phyloP scores from a whole-genome alignment of 2,113 vertebrate species.

The Mystacornis crossleyi region DNA sequence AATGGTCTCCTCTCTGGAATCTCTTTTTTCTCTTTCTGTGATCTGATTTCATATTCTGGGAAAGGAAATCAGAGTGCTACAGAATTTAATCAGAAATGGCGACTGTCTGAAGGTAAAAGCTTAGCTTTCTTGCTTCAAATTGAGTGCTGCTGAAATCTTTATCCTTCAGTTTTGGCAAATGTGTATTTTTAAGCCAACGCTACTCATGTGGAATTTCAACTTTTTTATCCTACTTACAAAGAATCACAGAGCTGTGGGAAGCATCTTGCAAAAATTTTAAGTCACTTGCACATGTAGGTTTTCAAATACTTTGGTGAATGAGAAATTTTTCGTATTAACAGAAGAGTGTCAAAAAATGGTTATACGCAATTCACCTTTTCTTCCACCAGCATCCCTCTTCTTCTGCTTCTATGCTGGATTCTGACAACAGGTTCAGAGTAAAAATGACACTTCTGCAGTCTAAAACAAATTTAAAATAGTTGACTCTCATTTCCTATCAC shows the following conservation, averaged over 20 bases:
- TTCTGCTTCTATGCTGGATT: background rate
- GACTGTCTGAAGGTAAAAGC: conserved; percentile 41
- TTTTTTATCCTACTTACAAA: background rate
- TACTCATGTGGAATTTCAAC: background rate
- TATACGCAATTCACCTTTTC: background rate
- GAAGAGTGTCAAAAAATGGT: background rate
- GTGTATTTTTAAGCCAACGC: background rate
- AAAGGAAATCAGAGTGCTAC: conserved; percentile 63
- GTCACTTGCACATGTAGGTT: background rate
- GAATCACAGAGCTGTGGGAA: background rate
- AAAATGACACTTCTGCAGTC: background rate
- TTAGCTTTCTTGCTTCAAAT: conserved; percentile 32
- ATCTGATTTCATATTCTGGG: conserved; percentile 75
- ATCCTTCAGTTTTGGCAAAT: background rate
- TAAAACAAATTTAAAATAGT: background rate
- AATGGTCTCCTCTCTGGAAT: conserved; percentile 64
- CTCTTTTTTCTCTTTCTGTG: conserved; percentile 61
- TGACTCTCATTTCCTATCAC: background rate
- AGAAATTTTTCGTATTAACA: background rate
- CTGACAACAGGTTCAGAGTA: background rate
- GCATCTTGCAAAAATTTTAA: background rate
- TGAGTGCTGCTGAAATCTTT: conserved; percentile 28
- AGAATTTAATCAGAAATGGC: conserved; percentile 70
- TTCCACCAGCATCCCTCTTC: background rate
- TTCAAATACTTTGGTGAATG: background rate